A percentile compares a stretch with the other conserved stretches of the same genome.
These are phyloP conservation scores for Lucifuga dentata DNA, from an alignment of 2,113 vertebrate species.

Conservation along the genomic window DNA sequence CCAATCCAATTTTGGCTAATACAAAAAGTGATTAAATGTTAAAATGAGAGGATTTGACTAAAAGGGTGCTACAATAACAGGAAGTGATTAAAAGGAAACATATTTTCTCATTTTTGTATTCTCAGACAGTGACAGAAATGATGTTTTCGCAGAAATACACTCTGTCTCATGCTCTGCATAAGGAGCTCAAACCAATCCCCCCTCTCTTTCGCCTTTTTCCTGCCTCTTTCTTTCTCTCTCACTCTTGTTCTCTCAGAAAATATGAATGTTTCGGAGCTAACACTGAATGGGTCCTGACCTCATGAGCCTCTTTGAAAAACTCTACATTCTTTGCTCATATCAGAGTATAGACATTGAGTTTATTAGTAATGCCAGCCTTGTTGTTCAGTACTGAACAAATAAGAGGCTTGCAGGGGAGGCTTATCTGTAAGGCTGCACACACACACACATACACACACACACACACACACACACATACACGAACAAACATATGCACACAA, in stretches of 20 bases:
- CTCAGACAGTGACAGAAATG: neutral
- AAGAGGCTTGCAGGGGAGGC: conserved; percentile 61
- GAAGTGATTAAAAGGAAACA: too few relatives aligned
- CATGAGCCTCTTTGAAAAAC: conserved; percentile 43
- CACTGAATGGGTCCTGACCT: neutral
- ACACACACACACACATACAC: conserved; percentile 5
- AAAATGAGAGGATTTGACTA: too few relatives aligned
- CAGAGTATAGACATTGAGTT: conserved; percentile 45
- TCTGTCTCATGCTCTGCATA: neutral
- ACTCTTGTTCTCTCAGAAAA: conserved; percentile 3
- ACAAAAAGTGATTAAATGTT: neutral
- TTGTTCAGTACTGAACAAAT: conserved; percentile 62
- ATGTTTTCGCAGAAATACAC: conserved; percentile 2
- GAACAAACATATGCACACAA: neutral
- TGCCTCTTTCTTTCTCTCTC: conserved; percentile 11
- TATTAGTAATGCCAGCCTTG: conserved; percentile 75
- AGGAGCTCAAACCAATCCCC: neutral
- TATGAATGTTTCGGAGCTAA: conserved; percentile 29
- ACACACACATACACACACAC: conserved; percentile 7
- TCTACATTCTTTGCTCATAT: conserved; percentile 53
- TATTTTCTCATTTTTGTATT: too few relatives aligned
- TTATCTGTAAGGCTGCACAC: conserved; percentile 67
- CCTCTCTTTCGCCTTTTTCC: too few relatives aligned
- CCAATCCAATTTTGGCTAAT: conserved; percentile 9
- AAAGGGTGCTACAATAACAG: too few relatives aligned